A percentile compares a stretch with the other conserved stretches of the same genome.
Conservation (phyloP, 2,797 vertebrate species). For the Megalops cyprinoides region DNA sequence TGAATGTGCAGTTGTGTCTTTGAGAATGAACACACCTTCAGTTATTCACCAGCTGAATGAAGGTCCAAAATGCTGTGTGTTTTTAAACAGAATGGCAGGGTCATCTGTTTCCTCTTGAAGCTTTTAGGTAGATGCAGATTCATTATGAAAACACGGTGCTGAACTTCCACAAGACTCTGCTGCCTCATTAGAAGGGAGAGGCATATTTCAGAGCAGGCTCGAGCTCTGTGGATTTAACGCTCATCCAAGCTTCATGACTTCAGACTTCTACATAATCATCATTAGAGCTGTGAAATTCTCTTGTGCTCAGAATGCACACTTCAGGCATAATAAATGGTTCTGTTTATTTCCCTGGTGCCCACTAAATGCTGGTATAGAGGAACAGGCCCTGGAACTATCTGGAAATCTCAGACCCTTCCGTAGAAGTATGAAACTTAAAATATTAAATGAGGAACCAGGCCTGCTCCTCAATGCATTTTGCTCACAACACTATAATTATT, state of each 20-base stretch:
- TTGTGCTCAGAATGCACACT: background rate
- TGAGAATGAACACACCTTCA: no score
- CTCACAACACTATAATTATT: background rate
- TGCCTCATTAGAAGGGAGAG: slow-evolving; percentile 21
- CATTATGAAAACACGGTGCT: no score
- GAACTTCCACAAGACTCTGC: background rate
- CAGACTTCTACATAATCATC: slow-evolving; percentile 6
- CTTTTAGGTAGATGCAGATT: no score
- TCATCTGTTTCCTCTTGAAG: no score
- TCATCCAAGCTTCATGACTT: background rate
- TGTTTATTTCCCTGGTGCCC: background rate
- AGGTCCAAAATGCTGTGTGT: background rate
- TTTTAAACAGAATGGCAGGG: no score
- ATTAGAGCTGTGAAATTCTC: background rate
- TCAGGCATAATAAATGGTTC: background rate
- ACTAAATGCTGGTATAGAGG: background rate
- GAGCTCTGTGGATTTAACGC: background rate
- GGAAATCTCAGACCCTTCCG: background rate
- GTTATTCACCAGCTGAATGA: background rate
- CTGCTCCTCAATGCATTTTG: background rate
- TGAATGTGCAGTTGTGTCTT: no score
- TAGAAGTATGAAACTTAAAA: background rate
- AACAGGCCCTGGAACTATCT: background rate
- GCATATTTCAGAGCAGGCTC: slow-evolving; percentile 6
- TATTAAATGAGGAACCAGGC: background rate